These are phyloP conservation scores for Gymnoscopelus braueri DNA, from an alignment of 2,797 vertebrate genomes.

Conservation along the genomic window DNA sequence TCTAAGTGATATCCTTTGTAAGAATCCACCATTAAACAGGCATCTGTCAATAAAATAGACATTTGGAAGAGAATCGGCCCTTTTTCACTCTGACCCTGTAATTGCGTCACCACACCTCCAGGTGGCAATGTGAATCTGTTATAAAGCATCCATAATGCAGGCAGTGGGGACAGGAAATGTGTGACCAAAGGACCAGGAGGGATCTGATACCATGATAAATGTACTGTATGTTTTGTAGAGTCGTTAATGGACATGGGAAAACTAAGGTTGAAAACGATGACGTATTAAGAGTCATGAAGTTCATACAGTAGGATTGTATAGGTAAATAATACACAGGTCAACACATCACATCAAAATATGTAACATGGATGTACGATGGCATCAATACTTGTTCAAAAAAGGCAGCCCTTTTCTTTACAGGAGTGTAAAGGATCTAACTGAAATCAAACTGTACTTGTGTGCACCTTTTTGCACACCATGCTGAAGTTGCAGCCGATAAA, in stretches of 20 bases:
- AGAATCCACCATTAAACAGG: no score
- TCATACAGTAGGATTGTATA: neutral
- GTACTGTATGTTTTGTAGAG: neutral
- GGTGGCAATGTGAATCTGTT: neutral
- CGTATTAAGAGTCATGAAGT: constrained; percentile 1
- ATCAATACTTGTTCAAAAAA: constrained; percentile 2
- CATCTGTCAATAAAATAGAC: no score
- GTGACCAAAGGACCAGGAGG: no score
- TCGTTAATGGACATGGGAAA: neutral
- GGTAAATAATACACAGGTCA: constrained; percentile 3
- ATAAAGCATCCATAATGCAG: neutral
- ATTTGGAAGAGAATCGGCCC: neutral
- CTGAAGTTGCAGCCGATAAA: neutral
- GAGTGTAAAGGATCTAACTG: neutral
- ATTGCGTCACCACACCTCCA: neutral
- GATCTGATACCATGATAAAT: no score
- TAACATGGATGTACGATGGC: neutral
- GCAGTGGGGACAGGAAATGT: no score
- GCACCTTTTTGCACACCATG: neutral
- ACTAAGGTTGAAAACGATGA: neutral
- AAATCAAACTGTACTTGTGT: neutral
- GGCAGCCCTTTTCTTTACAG: constrained; percentile 12
- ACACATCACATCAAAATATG: constrained; percentile 1
- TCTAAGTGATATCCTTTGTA: no score
- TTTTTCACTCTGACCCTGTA: neutral